These are phyloP conservation scores for Marisa cornuarietis DNA, from an alignment of 1,140 invertebrate genomes.

Conservation along the genomic window DNA sequence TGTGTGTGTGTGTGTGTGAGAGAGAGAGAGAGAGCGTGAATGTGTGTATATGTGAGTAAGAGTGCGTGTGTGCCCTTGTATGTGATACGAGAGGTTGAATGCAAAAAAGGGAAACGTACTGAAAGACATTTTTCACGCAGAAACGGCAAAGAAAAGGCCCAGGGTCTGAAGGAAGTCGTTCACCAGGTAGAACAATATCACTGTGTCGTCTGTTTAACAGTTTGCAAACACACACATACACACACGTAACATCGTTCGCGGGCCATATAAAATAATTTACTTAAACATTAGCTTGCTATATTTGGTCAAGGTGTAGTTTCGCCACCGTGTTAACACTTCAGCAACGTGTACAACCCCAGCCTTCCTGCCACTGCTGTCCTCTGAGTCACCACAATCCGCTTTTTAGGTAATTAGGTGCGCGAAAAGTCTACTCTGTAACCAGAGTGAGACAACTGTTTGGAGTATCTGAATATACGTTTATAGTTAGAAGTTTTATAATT, in stretches of 20 bases:
- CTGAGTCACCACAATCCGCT: too few species aligned
- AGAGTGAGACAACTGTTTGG: too few species aligned
- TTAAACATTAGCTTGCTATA: background rate
- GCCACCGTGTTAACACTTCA: background rate
- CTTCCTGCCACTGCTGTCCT: background rate
- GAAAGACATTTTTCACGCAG: background rate
- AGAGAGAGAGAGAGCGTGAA: background rate
- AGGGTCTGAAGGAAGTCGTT: background rate
- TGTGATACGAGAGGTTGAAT: background rate
- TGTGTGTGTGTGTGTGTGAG: background rate
- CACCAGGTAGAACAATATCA: background rate
- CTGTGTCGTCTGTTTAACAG: background rate
- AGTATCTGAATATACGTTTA: too few species aligned
- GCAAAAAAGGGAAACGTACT: too few species aligned
- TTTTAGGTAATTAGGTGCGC: background rate
- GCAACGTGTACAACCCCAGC: background rate
- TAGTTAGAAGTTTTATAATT: too few species aligned
- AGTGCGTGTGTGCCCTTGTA: conserved; percentile 1
- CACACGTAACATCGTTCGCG: background rate
- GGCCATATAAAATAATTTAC: background rate
- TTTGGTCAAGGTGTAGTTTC: conserved; percentile 9
- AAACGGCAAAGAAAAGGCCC: background rate
- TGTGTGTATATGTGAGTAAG: conserved; percentile 5
- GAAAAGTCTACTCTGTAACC: background rate
- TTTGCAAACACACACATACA: conserved; percentile 1